Conservation (phyloP, 2,113 vertebrate species). For the Grus americana region DNA sequence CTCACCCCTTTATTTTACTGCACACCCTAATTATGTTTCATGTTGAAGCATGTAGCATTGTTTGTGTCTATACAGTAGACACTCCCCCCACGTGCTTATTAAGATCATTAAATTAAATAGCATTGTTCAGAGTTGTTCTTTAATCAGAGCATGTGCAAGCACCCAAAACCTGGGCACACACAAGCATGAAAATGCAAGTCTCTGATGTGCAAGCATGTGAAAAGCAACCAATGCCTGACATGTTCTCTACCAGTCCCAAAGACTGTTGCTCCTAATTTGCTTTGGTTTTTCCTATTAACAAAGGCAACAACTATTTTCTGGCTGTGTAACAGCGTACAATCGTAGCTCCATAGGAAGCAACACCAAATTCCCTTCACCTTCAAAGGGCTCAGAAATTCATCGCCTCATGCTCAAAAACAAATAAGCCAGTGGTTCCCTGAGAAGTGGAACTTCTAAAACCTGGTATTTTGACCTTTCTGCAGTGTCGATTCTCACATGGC, state of each 20-base stretch:
- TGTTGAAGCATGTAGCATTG: constrained; percentile 47
- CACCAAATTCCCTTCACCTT: not conserved
- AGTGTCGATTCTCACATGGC: not conserved
- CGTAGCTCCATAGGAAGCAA: not conserved
- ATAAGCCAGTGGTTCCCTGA: not conserved
- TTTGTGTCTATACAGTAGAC: constrained; percentile 16
- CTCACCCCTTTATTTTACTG: constrained; percentile 68
- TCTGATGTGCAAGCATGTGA: not conserved
- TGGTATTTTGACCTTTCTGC: not conserved
- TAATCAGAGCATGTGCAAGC: constrained; percentile 22
- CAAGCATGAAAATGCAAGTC: not conserved
- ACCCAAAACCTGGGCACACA: not conserved
- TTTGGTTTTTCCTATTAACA: not conserved
- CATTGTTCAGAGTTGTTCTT: constrained; percentile 17
- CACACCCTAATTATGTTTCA: constrained; percentile 51
- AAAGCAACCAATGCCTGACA: not conserved
- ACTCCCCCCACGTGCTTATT: constrained; percentile 13
- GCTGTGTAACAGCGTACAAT: not conserved
- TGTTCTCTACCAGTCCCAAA: not conserved
- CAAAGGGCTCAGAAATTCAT: not conserved
- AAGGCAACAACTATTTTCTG: constrained; percentile 10
- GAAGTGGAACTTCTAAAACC: constrained; percentile 12
- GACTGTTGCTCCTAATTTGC: not conserved
- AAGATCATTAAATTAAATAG: constrained; percentile 52
- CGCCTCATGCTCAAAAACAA: not conserved